These are phyloP conservation scores for Ornithoptera alexandrae DNA, from an alignment of 2,888 invertebrate species.

Conservation along the genomic window DNA sequence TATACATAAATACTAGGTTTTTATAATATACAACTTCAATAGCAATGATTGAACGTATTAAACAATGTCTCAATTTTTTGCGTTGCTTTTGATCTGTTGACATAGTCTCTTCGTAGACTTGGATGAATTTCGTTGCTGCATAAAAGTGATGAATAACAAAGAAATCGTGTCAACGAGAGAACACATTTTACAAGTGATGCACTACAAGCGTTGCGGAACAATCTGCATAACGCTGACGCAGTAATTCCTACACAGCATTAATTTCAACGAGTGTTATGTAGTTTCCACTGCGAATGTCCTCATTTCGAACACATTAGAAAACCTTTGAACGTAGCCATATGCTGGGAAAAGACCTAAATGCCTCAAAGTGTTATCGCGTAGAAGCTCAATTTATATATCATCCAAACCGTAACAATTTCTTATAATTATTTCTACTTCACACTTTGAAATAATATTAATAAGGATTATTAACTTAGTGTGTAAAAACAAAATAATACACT, in stretches of 20 bases:
- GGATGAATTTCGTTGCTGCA: background rate
- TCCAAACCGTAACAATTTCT: background rate
- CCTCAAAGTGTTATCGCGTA: background rate
- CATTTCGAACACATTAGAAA: slow-evolving; percentile 2
- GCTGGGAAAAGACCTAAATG: background rate
- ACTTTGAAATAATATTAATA: background rate
- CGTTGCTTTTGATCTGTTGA: background rate
- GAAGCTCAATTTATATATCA: background rate
- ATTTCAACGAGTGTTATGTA: slow-evolving; percentile 3
- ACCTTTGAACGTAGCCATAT: background rate
- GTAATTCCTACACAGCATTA: slow-evolving; percentile 1
- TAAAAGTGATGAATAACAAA: slow-evolving; percentile 5
- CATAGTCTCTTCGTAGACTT: background rate
- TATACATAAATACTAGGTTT: too few relatives aligned
- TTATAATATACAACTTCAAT: too few relatives aligned
- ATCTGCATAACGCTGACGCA: slow-evolving; percentile 3
- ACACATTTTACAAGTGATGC: background rate
- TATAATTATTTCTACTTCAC: background rate
- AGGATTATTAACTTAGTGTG: too few relatives aligned
- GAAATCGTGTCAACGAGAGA: slow-evolving; percentile 1
- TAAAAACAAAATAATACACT: too few relatives aligned
- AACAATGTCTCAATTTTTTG: background rate
- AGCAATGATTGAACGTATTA: too few relatives aligned
- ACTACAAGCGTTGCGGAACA: background rate
- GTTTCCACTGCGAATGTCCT: background rate